A percentile compares a stretch with the other conserved stretches of the same genome.
phyloP scores from a whole-genome alignment of 2,797 vertebrate species.

The Clamator glandarius region DNA sequence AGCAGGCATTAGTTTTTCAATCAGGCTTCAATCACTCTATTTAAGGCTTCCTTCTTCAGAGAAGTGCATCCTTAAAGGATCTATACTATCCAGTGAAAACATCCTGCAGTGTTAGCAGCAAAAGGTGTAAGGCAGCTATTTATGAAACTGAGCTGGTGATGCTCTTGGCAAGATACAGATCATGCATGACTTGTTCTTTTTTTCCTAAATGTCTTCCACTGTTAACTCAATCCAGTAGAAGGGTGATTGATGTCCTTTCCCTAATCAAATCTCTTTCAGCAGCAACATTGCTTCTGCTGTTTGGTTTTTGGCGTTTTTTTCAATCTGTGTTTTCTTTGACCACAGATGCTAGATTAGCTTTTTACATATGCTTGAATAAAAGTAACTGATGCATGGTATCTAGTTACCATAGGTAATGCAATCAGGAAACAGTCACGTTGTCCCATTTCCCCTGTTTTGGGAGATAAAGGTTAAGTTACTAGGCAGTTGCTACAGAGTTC shows the following conservation, averaged over 20 bases:
- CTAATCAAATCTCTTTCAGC: not conserved
- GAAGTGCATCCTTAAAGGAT: not conserved
- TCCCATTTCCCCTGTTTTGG: not conserved
- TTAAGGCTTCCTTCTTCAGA: not conserved
- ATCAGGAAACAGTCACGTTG: not conserved
- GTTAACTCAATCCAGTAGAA: not conserved
- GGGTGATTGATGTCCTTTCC: not conserved
- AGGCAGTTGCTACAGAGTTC: not conserved
- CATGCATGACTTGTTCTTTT: not conserved
- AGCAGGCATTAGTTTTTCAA: not conserved
- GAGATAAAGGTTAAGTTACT: not conserved
- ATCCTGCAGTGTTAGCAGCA: not conserved
- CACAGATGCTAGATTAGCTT: not conserved
- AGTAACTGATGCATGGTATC: not conserved
- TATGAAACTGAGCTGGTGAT: not conserved
- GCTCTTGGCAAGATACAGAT: not conserved
- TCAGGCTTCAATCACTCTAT: not conserved
- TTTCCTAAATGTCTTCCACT: not conserved
- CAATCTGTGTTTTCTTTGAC: not conserved
- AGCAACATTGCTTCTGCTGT: not conserved
- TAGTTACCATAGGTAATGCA: not conserved
- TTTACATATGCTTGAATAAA: not conserved
- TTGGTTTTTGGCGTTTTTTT: not conserved
- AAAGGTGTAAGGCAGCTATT: not conserved
- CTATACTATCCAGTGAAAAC: not conserved